Percentiles rank a stretch among this genome's conserved stretches.
These are phyloP conservation scores for Oceanites oceanicus DNA, from an alignment of 2,113 vertebrate genomes.

Conservation along the genomic window DNA sequence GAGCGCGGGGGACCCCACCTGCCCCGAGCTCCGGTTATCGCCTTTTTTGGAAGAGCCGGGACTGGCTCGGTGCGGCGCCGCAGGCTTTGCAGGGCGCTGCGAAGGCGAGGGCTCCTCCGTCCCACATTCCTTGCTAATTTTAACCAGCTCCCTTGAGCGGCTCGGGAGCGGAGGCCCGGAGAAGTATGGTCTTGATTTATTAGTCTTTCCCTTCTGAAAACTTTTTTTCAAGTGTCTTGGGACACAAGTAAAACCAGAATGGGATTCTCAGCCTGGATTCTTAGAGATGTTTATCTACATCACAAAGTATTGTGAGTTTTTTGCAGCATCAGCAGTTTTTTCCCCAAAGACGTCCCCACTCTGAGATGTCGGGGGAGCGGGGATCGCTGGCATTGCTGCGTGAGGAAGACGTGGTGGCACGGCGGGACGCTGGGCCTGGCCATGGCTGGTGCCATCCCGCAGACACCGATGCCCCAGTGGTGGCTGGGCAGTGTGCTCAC, in stretches of 20 bases:
- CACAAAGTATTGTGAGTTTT: fast-evolving
- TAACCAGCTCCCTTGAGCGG: slow-evolving; percentile 37
- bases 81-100: neutral
- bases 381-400: fast-evolving
- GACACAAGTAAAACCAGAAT: slow-evolving; percentile 40
- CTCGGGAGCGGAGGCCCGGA: neutral
- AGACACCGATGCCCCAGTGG: fast-evolving
- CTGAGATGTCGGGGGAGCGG: fast-evolving
- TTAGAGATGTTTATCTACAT: neutral
- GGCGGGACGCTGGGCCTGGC: neutral
- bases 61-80: neutral
- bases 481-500: fast-evolving
- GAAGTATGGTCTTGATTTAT: slow-evolving; percentile 24
- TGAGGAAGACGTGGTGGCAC: fast-evolving
- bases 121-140: slow-evolving; percentile 72
- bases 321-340: neutral
- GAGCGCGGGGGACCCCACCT: fast-evolving
- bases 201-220: slow-evolving; percentile 15
- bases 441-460: neutral
- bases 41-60: slow-evolving; percentile 59
- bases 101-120: neutral
- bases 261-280: neutral
- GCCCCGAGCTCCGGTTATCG: neutral
- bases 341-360: neutral
- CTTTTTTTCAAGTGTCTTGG: neutral